phyloP scores from a whole-genome alignment of 2,888 invertebrate genomes.

The Cylindroiulus punctatus region DNA sequence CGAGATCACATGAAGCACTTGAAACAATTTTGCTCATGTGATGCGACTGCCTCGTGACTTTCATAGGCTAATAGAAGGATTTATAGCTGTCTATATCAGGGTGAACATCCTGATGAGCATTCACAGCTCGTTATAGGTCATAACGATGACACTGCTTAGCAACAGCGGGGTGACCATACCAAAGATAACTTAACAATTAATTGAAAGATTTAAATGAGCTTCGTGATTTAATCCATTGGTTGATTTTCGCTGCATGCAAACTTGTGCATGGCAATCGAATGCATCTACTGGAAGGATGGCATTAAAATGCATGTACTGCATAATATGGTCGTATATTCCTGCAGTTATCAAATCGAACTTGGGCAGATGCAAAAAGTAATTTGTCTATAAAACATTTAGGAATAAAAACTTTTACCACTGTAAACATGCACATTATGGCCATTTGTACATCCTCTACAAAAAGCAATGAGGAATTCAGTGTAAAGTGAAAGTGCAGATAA shows the following conservation, averaged over 20 bases:
- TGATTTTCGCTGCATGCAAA: too few relatives aligned
- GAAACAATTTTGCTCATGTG: constrained; percentile 1
- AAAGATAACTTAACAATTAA: too few relatives aligned
- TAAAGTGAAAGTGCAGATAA: background rate
- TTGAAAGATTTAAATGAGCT: too few relatives aligned
- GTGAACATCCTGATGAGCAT: constrained; percentile 22
- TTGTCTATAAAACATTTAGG: background rate
- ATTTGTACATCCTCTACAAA: background rate
- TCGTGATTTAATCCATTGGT: too few relatives aligned
- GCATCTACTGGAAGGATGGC: too few relatives aligned
- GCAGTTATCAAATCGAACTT: too few relatives aligned
- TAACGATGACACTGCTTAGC: constrained; percentile 13
- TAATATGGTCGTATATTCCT: too few relatives aligned
- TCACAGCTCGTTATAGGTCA: constrained; percentile 27
- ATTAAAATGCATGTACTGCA: too few relatives aligned
- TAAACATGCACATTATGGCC: background rate
- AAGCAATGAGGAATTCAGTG: background rate
- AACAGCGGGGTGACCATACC: background rate
- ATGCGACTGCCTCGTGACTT: background rate
- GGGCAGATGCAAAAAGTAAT: too few relatives aligned
- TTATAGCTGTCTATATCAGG: constrained; percentile 11
- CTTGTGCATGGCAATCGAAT: too few relatives aligned
- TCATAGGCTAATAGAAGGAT: constrained; percentile 29
- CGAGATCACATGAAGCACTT: constrained; percentile 28
- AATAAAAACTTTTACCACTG: background rate